A percentile compares a stretch with the other conserved stretches of the same genome.
These are phyloP conservation scores for Entelurus aequoreus DNA, from an alignment of 2,113 vertebrate genomes.

Conservation along the genomic window DNA sequence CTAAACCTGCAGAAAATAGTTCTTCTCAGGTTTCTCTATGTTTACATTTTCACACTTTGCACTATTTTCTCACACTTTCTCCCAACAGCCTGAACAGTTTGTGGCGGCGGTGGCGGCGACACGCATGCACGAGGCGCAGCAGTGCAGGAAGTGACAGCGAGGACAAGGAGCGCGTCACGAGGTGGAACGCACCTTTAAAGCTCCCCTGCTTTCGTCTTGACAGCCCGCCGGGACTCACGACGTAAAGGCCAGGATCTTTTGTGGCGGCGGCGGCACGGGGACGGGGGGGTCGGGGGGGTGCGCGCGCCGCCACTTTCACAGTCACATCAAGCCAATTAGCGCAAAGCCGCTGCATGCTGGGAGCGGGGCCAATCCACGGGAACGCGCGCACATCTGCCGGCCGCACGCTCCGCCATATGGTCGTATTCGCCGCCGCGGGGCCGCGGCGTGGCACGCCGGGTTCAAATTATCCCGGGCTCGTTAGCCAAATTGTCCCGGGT, in stretches of 20 bases:
- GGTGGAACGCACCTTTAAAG: conserved; percentile 42
- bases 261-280: neutral
- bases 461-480: conserved; percentile 66
- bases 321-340: conserved; percentile 68
- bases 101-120: too few relatives aligned
- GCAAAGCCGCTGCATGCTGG: conserved; percentile 55
- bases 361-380: conserved; percentile 22
- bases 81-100: too few relatives aligned
- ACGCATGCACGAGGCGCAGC: too few relatives aligned
- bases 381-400: conserved; percentile 22
- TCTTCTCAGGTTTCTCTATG: too few relatives aligned
- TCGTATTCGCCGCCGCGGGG: conserved; percentile 4
- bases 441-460: conserved; percentile 26
- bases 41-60: too few relatives aligned
- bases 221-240: conserved; percentile 50
- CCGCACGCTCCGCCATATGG: conserved; percentile 48
- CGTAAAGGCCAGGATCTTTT: conserved; percentile 62
- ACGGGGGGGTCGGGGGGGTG: conserved; percentile 21
- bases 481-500: conserved; percentile 66
- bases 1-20: too few relatives aligned
- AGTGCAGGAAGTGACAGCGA: neutral
- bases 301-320: conserved; percentile 57
- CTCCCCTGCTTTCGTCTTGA: conserved; percentile 25
- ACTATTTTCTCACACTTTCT: too few relatives aligned
- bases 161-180: conserved; percentile 4